A percentile compares a stretch with the other conserved stretches of the same genome.
Conservation (phyloP, 2,797 vertebrate species). For the Synanceia verrucosa region DNA sequence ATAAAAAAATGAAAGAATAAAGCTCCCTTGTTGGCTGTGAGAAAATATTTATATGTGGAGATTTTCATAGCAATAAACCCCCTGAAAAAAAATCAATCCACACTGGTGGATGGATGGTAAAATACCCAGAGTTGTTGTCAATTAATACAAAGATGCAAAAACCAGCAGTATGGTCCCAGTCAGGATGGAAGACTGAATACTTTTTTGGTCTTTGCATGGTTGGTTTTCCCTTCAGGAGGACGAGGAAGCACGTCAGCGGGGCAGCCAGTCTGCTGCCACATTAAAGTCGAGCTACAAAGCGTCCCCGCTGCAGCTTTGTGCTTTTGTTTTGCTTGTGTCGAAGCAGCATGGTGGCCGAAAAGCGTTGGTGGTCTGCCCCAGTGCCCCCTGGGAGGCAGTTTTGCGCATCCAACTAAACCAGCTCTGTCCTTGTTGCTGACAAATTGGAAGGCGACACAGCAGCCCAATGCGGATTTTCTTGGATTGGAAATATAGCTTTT, state of each 20-base stretch:
- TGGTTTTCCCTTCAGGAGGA: not conserved
- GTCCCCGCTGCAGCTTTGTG: slow-evolving; percentile 86
- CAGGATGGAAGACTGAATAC: not conserved
- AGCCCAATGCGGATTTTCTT: slow-evolving; percentile 22
- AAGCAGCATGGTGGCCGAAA: slow-evolving; percentile 83
- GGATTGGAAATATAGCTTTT: slow-evolving; percentile 38
- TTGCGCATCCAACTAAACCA: slow-evolving; percentile 28
- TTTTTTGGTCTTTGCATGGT: not conserved
- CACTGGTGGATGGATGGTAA: not conserved
- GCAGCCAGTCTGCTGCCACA: slow-evolving; percentile 21
- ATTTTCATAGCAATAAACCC: not conserved
- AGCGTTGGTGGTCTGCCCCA: slow-evolving; percentile 73
- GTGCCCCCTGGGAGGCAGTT: slow-evolving; percentile 59
- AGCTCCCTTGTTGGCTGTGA: not conserved
- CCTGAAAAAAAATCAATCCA: not conserved
- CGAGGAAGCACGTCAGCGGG: slow-evolving; percentile 3
- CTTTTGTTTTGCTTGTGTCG: slow-evolving; percentile 81
- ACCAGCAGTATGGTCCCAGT: not conserved
- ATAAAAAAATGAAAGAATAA: not conserved
- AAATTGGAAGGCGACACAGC: slow-evolving; percentile 54
- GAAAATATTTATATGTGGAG: not conserved
- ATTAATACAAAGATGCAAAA: not conserved
- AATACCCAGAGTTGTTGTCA: not conserved
- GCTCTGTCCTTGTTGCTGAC: slow-evolving; percentile 39
- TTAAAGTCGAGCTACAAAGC: slow-evolving; percentile 76